phyloP scores from a whole-genome alignment of 2,888 invertebrate genomes.

The Stenodera caucasica region DNA sequence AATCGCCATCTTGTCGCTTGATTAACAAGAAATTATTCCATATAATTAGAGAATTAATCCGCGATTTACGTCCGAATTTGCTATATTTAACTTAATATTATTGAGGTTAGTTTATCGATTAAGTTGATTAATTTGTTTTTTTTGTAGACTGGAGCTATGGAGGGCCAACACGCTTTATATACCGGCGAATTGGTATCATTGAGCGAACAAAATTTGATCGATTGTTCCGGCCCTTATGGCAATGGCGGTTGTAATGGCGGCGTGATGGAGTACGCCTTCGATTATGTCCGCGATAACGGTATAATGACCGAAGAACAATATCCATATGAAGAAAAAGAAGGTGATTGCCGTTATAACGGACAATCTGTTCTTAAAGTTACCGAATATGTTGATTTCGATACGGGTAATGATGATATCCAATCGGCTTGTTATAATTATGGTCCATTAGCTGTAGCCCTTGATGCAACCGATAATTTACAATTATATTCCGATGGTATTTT shows the following conservation, averaged over 20 bases:
- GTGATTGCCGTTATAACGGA: constrained; percentile 13
- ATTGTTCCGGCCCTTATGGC: background rate
- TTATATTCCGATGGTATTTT: constrained; percentile 79
- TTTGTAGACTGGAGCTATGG: no score
- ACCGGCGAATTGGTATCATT: no score
- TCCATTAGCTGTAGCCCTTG: constrained; percentile 83
- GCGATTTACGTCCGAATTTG: no score
- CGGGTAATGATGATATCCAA: background rate
- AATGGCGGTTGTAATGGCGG: constrained; percentile 33
- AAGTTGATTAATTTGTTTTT: no score
- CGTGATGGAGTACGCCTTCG: constrained; percentile 24
- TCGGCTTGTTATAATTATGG: constrained; percentile 71
- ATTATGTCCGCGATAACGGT: constrained; percentile 32
- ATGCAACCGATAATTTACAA: constrained; percentile 74
- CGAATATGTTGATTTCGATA: background rate
- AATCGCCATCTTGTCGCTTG: no score
- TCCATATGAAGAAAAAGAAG: constrained; percentile 29
- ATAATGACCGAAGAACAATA: constrained; percentile 33
- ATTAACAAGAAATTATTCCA: no score
- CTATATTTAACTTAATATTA: no score
- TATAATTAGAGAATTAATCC: no score
- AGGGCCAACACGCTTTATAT: no score
- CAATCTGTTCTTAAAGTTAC: background rate
- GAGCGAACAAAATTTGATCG: no score
- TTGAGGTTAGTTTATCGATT: no score